These are phyloP conservation scores for Aphidius ervi DNA, from an alignment of 1,140 invertebrate species.

Conservation along the genomic window DNA sequence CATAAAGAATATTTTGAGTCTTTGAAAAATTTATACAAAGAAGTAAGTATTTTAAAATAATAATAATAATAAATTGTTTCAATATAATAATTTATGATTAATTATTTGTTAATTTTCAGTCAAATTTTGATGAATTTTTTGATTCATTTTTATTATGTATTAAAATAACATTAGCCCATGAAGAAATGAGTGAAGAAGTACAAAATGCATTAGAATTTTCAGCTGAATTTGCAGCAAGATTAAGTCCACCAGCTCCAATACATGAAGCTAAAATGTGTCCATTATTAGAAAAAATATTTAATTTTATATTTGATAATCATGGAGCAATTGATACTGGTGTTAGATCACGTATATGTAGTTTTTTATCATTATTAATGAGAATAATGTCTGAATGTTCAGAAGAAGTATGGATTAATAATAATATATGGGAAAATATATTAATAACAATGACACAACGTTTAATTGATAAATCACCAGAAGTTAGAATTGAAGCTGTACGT, in stretches of 20 bases:
- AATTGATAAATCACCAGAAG: constrained; percentile 67
- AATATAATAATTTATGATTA: not conserved
- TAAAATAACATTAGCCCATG: constrained; percentile 32
- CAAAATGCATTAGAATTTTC: constrained; percentile 57
- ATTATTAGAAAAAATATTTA: constrained; percentile 36
- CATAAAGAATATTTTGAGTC: too few relatives aligned
- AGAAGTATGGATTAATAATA: constrained; percentile 73
- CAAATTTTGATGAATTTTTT: constrained; percentile 32
- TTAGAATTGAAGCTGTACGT: constrained; percentile 72
- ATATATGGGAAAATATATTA: constrained; percentile 68
- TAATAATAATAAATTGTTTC: too few relatives aligned
- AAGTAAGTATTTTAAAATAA: too few relatives aligned
- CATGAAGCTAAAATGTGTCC: constrained; percentile 34
- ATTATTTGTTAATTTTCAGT: constrained; percentile 31
- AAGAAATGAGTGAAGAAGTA: constrained; percentile 46
- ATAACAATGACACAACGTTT: constrained; percentile 67
- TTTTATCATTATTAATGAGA: constrained; percentile 68
- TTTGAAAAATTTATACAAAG: too few relatives aligned
- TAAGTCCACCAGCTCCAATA: too few relatives aligned
- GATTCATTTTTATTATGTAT: constrained; percentile 36
- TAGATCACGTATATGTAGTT: constrained; percentile 69
- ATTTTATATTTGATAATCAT: constrained; percentile 47
- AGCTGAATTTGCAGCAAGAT: constrained; percentile 52
- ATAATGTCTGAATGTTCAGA: constrained; percentile 59
- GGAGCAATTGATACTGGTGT: constrained; percentile 60